phyloP scores from a whole-genome alignment of 1,140 invertebrate species.

The Drosophila bocki region DNA sequence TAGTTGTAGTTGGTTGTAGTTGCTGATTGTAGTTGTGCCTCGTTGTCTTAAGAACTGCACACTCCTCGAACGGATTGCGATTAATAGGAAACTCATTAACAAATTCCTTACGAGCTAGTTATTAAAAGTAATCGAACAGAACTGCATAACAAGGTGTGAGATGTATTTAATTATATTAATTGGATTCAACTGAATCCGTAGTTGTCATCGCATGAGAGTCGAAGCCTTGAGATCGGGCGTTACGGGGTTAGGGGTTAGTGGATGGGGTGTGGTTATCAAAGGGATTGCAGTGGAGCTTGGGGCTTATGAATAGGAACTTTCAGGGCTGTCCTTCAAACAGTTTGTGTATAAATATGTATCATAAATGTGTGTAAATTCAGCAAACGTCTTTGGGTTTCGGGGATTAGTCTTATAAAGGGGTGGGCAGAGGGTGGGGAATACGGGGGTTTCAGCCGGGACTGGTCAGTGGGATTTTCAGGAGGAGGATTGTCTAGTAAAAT shows the following conservation, averaged over 20 bases:
- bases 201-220: constrained; percentile 41
- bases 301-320: constrained; percentile 56
- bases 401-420: constrained; percentile 49
- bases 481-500: constrained; percentile 37
- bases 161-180: constrained; percentile 10
- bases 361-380: constrained; percentile 46
- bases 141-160: constrained; percentile 72
- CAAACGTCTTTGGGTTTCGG: constrained; percentile 55
- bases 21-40: constrained; percentile 45
- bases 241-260: constrained; percentile 32
- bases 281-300: constrained; percentile 5
- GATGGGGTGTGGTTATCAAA: constrained; percentile 37
- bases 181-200: constrained; percentile 19
- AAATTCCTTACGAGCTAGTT: constrained; percentile 70
- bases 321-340: constrained; percentile 59
- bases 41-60: constrained; percentile 63
- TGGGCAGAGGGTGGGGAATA: constrained; percentile 3
- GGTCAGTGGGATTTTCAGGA: constrained; percentile 6
- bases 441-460: constrained; percentile 15
- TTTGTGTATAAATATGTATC: constrained; percentile 22
- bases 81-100: constrained; percentile 66
- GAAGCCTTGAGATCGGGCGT: constrained; percentile 35
- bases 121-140: constrained; percentile 73
- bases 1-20: constrained; percentile 55
- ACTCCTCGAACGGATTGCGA: constrained; percentile 73